Evolutionary conservation across 2,888 invertebrate genomes (phyloP).

Genomic region (Eristalis arbustorum): DNA sequence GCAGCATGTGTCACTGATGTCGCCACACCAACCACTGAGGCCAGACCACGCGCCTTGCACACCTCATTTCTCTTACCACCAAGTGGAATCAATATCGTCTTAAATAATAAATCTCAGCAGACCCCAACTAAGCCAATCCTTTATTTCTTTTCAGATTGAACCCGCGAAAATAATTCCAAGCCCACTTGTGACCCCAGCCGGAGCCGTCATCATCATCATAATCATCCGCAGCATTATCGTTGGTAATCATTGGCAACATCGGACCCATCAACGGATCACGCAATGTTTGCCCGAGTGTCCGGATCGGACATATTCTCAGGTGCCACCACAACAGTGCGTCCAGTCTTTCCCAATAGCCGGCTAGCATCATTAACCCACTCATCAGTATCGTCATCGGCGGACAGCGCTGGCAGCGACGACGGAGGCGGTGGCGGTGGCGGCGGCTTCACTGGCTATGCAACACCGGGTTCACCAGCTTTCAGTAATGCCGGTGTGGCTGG

Average conservation of each 20-base stretch:
- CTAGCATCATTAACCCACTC: conserved; percentile 72
- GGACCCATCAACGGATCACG: conserved; percentile 67
- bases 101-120: not conserved
- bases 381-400: conserved; percentile 67
- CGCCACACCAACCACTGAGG: too few relatives aligned
- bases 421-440: conserved; percentile 44
- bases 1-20: too few relatives aligned
- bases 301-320: conserved; percentile 76
- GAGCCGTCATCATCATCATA: conserved; percentile 13
- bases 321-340: conserved; percentile 77
- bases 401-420: conserved; percentile 62
- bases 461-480: conserved; percentile 60
- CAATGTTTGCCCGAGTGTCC: conserved; percentile 79
- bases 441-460: conserved; percentile 59
- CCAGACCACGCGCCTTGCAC: too few relatives aligned
- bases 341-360: conserved; percentile 78
- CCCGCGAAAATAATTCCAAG: not conserved
- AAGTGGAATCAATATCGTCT: too few relatives aligned
- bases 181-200: conserved; percentile 19
- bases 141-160: conserved; percentile 34
- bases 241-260: conserved; percentile 50
- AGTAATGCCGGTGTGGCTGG: conserved; percentile 41
- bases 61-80: too few relatives aligned
- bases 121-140: not conserved
- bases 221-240: conserved; percentile 38